Base-by-base conservation (phyloP, 2,113 vertebrate species). In the Protobothrops flavoviridis region DNA sequence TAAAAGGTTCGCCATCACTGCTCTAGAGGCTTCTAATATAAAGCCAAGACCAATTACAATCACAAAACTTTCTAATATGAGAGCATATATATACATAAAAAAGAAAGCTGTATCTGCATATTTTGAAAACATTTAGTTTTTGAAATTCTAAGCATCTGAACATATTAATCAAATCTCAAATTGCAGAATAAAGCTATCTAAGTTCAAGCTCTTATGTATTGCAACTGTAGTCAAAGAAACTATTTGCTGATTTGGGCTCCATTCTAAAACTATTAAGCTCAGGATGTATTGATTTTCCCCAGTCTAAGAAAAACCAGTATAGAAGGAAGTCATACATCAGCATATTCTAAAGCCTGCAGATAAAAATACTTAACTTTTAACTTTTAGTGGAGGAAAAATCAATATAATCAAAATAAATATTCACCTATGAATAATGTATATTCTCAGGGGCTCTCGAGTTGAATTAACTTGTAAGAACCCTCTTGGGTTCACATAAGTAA, bases 341-440 rank as follows among this genome's bases (percentile, higher is more conserved):
- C 92, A 90, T 43, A 81, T 90, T 87, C 89, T 9, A 86, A 90
- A 90, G 55, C 56, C 56, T 64, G 81, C 89, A 90, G 74, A 93
- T 86, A 90, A 90, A 53, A 87, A 93, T 90, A 93, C 56, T 90
- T 90, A 90, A 93, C 89, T 64, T 87, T 89, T 93, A 93, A 87
- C 56, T 90, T 93, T 90, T 64, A 53, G 81, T 26, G 85, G 92
- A 52, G 21, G 55, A 20, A 64, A 64, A 90, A 93, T 93, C 92
- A 53, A 93, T 93, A 81, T 87, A 93, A 93, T 90, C 56, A 93
- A 90, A 93, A 90, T 59, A 85, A 90, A 93, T 93, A 93, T 90
- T 90, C n/a, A 10, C 13, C 74, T 53, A 93, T 93, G 92, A 93
- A 93, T 93, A 93, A 93, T 93, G 81, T 69, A 90, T 93, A 93